Base-by-base conservation (phyloP, 2,888 invertebrate species). In the Furcula furcula region DNA sequence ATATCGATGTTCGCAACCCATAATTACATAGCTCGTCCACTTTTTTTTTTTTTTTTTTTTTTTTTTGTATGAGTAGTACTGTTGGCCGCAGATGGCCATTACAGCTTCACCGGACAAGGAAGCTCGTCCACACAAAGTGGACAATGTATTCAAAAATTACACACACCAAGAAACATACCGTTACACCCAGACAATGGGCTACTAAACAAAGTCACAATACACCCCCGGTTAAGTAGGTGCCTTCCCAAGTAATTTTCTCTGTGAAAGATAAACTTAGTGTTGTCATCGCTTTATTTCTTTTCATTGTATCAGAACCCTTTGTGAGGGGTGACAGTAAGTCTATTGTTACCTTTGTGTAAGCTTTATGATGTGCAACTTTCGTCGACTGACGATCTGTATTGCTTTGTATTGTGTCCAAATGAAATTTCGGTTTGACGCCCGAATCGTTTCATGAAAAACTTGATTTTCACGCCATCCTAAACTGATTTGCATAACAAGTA, bases 341-440 rank as follows among this genome's bases (percentile, higher is more conserved):
- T 44, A 68, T 76, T 77, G 75, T 77, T 63, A 70, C 73, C 69
- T 72, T 74, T 76, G 72, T 70, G 34, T 48, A 40, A 48, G 59
- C 55, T 70, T 75, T 77, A 75, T 73, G 74, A 71, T 63, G 69
- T 69, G 63, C 66, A 65, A 69, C 65, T 58, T 70, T 67, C 61
- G 67, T 62, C 47, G 55, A 46, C 32, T 39, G 51, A 40, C 43
- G 40, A 32, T 46, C 36, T 29, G 48, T 51, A 45, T 46, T 56
- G 57, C 53, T 55, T 54, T 55, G 57, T 52, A 49, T 55, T 58
- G 46, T 42, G 40, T 57, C 46, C 33, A 54, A 58, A 60, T 58
- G 41, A 50, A 55, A 51, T 60, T 53, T 52, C 19, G 14, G 45
- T 60, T 36, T 23, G 7, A 13, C 27, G 19, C 14, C n/a, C 30